Percentiles rank a stretch among this genome's conserved stretches.
Evolutionary conservation across 2,888 invertebrate genomes (phyloP).

Genomic region (Cataglyphis cursor): DNA sequence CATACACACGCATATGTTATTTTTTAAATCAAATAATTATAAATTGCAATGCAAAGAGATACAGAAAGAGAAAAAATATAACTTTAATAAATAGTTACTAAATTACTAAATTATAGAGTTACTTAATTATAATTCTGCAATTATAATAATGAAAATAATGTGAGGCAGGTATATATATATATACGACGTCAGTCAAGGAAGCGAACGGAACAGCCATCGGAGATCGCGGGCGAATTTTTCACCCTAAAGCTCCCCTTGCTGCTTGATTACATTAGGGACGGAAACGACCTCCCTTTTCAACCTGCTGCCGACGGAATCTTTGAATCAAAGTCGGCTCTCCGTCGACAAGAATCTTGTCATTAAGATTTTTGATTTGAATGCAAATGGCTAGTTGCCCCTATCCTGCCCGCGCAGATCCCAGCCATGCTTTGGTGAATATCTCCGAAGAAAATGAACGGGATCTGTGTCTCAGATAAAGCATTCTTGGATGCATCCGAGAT

Average conservation of each 20-base stretch:
- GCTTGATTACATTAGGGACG: conserved; percentile 52
- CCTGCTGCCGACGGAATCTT: conserved; percentile 61
- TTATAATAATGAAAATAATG: conserved; percentile 13
- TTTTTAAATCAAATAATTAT: neutral
- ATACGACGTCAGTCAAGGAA: conserved; percentile 36
- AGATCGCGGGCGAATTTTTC: conserved; percentile 45
- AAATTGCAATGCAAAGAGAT: neutral
- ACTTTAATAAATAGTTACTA: neutral
- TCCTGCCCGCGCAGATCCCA: neutral
- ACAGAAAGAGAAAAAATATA: neutral
- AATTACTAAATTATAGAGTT: neutral
- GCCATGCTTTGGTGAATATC: conserved; percentile 23
- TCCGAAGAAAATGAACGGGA: conserved; percentile 21
- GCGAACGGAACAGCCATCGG: conserved; percentile 43
- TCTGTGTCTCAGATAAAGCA: conserved; percentile 6
- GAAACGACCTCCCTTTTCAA: conserved; percentile 40
- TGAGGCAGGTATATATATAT: conserved; percentile 5
- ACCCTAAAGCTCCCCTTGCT: conserved; percentile 29
- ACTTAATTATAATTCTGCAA: conserved; percentile 7
- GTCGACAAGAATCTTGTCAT: conserved; percentile 66
- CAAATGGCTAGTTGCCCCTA: conserved; percentile 67
- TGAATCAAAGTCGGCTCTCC: conserved; percentile 67
- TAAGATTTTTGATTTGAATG: conserved; percentile 76
- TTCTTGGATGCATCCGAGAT: conserved; percentile 16
- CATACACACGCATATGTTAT: too few species aligned